Conservation (phyloP, 2,113 vertebrate species). For the Callaeas wilsoni region DNA sequence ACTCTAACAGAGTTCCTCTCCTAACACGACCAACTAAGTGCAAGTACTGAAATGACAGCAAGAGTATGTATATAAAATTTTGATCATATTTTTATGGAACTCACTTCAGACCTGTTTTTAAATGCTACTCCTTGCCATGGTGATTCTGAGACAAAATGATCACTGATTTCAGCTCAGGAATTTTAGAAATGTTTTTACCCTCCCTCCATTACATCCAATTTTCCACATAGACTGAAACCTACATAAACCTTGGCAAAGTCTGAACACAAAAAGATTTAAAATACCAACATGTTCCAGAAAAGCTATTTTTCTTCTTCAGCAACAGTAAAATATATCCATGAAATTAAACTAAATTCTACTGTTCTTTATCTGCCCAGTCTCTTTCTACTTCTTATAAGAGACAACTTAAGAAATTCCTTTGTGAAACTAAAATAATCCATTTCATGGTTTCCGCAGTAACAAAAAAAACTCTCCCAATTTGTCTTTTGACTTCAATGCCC, state of each 20-base stretch:
- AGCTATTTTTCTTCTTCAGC: neutral
- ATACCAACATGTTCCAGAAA: neutral
- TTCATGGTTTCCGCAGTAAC: neutral
- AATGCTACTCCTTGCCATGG: neutral
- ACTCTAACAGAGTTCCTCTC: neutral
- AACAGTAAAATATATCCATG: neutral
- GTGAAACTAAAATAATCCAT: neutral
- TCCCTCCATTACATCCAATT: neutral
- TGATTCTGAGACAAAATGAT: neutral
- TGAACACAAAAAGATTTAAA: neutral
- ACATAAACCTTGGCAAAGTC: neutral
- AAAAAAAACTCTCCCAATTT: neutral
- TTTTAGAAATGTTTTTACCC: neutral
- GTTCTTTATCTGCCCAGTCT: neutral
- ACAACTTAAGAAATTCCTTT: neutral
- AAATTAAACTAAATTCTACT: neutral
- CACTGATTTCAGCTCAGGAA: neutral
- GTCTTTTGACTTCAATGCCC: neutral
- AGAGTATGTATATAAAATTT: neutral
- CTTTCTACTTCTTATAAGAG: neutral
- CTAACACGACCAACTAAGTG: accelerated
- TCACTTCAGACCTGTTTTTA: neutral
- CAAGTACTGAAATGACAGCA: neutral
- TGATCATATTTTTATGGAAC: neutral
- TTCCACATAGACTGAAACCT: neutral